phyloP scores from a whole-genome alignment of 2,888 invertebrate species.

The Octonoba sinensis region DNA sequence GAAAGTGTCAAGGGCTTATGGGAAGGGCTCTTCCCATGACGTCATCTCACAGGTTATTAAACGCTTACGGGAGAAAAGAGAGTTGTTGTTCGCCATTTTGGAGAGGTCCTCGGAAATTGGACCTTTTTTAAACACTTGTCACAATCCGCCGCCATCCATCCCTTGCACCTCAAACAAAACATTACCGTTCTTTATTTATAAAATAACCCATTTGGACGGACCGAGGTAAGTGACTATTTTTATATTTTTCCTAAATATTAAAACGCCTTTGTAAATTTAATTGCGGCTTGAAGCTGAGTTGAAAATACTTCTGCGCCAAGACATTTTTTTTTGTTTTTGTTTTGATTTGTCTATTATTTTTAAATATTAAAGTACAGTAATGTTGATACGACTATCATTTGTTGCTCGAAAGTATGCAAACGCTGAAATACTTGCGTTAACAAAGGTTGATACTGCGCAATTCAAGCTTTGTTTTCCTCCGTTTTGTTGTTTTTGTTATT shows the following conservation, averaged over 20 bases:
- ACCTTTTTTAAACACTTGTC: slow-evolving; percentile 54
- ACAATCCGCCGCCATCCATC: slow-evolving; percentile 64
- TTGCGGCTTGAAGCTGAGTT: neutral
- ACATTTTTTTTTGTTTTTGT: no score
- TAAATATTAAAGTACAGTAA: no score
- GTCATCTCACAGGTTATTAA: slow-evolving; percentile 64
- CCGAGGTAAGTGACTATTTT: slow-evolving; percentile 64
- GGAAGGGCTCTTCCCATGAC: slow-evolving; percentile 64
- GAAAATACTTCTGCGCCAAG: no score
- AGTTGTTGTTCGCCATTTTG: slow-evolving; percentile 63
- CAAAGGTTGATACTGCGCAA: no score
- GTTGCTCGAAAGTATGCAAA: no score
- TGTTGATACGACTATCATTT: no score
- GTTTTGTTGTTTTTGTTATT: no score
- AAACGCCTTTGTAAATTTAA: neutral
- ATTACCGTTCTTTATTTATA: slow-evolving; percentile 41
- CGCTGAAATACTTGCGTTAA: no score
- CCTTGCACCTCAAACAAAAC: slow-evolving; percentile 38
- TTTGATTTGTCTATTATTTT: no score
- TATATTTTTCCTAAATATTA: neutral
- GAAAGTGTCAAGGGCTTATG: slow-evolving; percentile 44
- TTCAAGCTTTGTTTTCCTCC: no score
- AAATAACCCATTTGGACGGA: slow-evolving; percentile 63
- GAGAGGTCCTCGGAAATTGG: slow-evolving; percentile 60
- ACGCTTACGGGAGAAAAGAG: slow-evolving; percentile 62